Base-by-base conservation (phyloP, 2,113 vertebrate genomes). In the Colossoma macropomum region DNA sequence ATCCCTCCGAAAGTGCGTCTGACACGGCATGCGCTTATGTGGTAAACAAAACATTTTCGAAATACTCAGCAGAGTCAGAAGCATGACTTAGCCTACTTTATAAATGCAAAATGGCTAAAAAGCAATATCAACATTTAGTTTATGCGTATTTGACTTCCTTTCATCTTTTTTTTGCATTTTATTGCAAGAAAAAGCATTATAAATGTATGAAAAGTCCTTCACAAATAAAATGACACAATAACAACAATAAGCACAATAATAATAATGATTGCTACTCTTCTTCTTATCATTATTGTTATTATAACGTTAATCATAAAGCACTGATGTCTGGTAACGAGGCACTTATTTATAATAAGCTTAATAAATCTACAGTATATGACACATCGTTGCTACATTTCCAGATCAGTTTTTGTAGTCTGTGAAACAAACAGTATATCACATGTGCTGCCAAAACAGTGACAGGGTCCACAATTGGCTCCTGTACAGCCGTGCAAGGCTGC, bases 1-100 rank as follows among this genome's bases (percentile, higher is more conserved):
- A 82, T 76, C 81, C 74, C 52, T 70, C 74, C 16, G 73, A 45
- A 76, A 76, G 54, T 21, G 63, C 41, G 27, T 60, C 48, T 75
- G 80, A 59, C 65, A 77, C 48, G 32, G 73, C 32, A 60, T 30
- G 52, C 71, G 1, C 23, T 76, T 82, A 68, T 45, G 6, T 28
- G 74, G 68, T 71, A 71, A 71, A 62, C 59, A 62, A 71, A 38
- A 25, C 38, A 45, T 15, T 45, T 71, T 68, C 25, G 50, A 50
- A 38, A 17, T 13, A 21, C 63, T 69, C 72, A 75, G 72, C 30
- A 66, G 27, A 21, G 80, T 12, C 13, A 60, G 16, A 28, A 17
- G n/a, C 52, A 75, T 68, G 23, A 75, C 4, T 17, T 3, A 12
- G 28, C 54, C 12, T 56, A 9, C 17, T 41, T 80, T 10, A 41